Evolutionary conservation across 2,797 vertebrate genomes (phyloP), one percentile per base, ranked within the genome.

Genomic region (Sebastes elongatus): DNA sequence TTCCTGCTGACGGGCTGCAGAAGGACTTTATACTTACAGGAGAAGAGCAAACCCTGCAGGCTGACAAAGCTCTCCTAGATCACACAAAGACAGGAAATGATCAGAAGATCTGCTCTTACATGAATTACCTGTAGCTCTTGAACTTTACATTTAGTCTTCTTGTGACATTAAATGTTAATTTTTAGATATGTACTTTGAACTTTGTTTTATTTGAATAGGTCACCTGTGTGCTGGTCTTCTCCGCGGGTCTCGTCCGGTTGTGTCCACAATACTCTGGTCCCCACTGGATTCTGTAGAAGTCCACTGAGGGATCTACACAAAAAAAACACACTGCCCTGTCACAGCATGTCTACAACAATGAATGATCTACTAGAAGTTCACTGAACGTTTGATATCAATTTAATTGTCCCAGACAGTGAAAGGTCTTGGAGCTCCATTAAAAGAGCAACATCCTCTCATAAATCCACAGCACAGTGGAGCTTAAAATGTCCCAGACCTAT

Each of bases 11-110:
- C 65, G 2, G 96, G 95, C 64, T 97, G 96, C 84, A 98, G 94
- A 1, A 95, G 93, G 84, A 99, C 96, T 94, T 96, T 96, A 49
- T 99, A 99, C 88, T 97, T 98, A 87, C 98, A 99, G 76, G 97
- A 97, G 93, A 98, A 99, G 10, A 95, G 93, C 61, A 99, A 87
- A 16, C 94, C 94, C 66, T 90, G 96, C 81, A 99, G 95, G 87
- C 96, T 96, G 74, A 97, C 91, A 28, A 97, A 96, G 89, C 95
- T 97, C 85, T 97, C 97, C 97, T 98, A 55, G 3, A 77, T 4
- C 27, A 74, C 14, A 78, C 7, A 38, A 20, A 53, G 10, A 82
- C 11, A 59, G 3, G 2, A 28, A n/a, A 49, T 7, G 0, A 57
- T 22, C 23, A 13, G 1, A n/a, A 60, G 10, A 16, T 38, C 8